Base-by-base conservation (phyloP, 2,113 vertebrate genomes). In the Raphicerus campestris region DNA sequence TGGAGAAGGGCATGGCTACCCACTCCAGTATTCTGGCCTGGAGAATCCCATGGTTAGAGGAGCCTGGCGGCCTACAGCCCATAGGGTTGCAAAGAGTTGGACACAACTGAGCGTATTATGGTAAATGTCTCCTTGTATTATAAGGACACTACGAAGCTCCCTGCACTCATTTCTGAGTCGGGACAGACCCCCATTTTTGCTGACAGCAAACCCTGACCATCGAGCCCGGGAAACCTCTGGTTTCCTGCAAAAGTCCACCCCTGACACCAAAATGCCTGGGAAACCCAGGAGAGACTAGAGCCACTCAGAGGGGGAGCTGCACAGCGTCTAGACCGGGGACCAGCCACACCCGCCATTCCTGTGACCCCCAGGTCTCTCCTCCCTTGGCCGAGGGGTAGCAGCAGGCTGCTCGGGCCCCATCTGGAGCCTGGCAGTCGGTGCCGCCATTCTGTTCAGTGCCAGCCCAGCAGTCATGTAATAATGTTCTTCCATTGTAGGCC, bases 221-320 rank as follows among this genome's bases (percentile, higher is more conserved):
- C 4, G 16, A 60, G 47, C 49, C 24, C 19, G 1, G 45, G 90
- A 78, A 63, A 58, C 30, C 93, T 93, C 30, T 70, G n/a, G 22
- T 58, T 89, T 75, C 92, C 53, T 32, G 20, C 3, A 5, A 80
- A 2, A n/a, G 19, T 7, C 32, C n/a, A 28, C 2, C 16, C 1
- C 30, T 10, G 14, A 55, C 15, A 4, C 73, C n/a, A 55, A 17
- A 56, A 63, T 28, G 53, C 28, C 39, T 22, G 2, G 51, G 55
- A 82, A 93, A 63, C 24, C 24, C 26, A 28, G 56, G n/a, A 81
- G 28, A 53, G 39, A 47, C 35, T 6, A 6, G 20, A 63, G 10
- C 51, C 35, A 9, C 10, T 16, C 1, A 1, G 24, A 17, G 1
- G 16, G 30, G 35, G 17, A 15, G 16, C 70, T 16, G 1, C n/a